These are phyloP conservation scores for Pristionchus exspectatus DNA, from an alignment of 2,888 invertebrate species.

Conservation along the genomic window DNA sequence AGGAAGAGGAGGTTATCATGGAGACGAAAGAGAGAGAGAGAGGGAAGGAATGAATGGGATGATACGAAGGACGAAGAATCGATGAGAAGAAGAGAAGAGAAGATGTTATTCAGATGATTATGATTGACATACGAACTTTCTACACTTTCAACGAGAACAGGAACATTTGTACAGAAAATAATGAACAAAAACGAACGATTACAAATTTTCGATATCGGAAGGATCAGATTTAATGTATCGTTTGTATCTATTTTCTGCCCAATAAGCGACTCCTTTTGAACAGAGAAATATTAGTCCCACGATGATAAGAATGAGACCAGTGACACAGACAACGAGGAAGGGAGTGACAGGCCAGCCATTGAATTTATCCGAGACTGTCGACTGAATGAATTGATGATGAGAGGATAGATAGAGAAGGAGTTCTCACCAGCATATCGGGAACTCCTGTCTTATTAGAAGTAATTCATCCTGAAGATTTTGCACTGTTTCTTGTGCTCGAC, in stretches of 20 bases:
- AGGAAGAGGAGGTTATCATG: constrained; percentile 45
- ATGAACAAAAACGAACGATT: not conserved
- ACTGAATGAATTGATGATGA: constrained; percentile 57
- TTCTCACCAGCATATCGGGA: constrained; percentile 53
- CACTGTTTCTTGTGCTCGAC: constrained; percentile 48
- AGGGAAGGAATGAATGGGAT: constrained; percentile 19
- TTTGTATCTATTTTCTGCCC: constrained; percentile 30
- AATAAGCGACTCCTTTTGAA: constrained; percentile 51
- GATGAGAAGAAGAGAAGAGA: not conserved
- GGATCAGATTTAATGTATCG: constrained; percentile 17
- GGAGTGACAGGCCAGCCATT: constrained; percentile 64
- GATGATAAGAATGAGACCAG: constrained; percentile 63
- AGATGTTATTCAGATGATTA: not conserved
- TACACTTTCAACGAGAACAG: not conserved
- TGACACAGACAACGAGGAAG: constrained; percentile 64
- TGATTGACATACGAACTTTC: not conserved
- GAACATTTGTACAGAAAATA: not conserved
- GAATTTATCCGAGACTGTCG: constrained; percentile 60
- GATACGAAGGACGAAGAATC: not conserved
- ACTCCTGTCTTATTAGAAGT: constrained; percentile 48
- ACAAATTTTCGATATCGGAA: constrained; percentile 53
- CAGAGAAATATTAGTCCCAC: constrained; percentile 56
- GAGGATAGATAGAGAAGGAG: not conserved
- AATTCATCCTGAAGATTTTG: not conserved
- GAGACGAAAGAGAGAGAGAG: constrained; percentile 31